Base-by-base conservation (phyloP, 2,888 invertebrate genomes). In the Rotaria sp. region DNA sequence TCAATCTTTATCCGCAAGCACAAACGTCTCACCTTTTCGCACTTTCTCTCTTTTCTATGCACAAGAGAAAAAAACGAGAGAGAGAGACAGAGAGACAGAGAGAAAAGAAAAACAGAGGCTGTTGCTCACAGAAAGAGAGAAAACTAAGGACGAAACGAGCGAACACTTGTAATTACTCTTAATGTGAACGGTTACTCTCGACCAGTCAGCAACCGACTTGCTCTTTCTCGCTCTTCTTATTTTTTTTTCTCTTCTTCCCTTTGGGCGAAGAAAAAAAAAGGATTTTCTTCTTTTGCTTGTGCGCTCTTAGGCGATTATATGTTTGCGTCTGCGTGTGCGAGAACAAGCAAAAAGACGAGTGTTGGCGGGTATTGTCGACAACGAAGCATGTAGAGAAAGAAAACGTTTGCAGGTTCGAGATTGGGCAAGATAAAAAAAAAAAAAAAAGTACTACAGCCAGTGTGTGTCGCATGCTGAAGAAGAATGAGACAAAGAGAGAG, bases 161-260 rank as follows among this genome's bases (percentile, higher is more conserved):
- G 41, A 45, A n/a, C 80, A 80, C 80, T 80, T 80, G 80, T 80
- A 80, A 80, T 80, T 80, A 45, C 45, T 45, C 45, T 80, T 80
- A 80, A 80, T 80, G 80, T 80, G 80, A 80, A 80, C 80, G 45
- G 41, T 80, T 80, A 45, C 80, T 80, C 67, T 67, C 67, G 67
- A 67, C 67, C 67, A 67, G 30, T 67, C 67, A 67, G 67, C 67
- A 38, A 67, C 18, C 67, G 67, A 67, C 35, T 67, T 67, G 21
- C 67, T 67, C 67, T 30, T 38, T 35, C 15, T 67, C 67, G 18
- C 67, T 67, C 35, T 35, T 67, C 21, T 21, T 67, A 21, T 67
- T 67, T 67, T 67, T 67, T 59, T 30, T 30, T 59, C 30, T 59
- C 57, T 8, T 57, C 11, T 30, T 35, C 67, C n/a, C 35, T 67